A percentile compares a stretch with the other conserved stretches of the same genome.
phyloP scores from a whole-genome alignment of 2,113 vertebrate species.

The Lophius piscatorius region DNA sequence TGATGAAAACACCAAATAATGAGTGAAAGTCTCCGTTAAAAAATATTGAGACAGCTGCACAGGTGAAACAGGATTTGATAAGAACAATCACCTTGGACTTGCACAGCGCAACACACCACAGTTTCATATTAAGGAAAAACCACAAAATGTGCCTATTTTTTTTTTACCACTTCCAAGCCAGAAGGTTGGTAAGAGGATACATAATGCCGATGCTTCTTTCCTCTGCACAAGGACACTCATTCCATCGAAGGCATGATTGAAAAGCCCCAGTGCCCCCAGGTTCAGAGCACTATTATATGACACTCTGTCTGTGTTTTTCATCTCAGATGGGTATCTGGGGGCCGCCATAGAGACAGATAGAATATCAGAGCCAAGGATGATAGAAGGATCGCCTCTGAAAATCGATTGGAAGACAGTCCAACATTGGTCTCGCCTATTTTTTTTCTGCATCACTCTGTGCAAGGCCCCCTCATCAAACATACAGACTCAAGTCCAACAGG shows the following conservation, averaged over 20 bases:
- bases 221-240: constrained; percentile 62
- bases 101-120: constrained; percentile 36
- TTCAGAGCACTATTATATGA: constrained; percentile 72
- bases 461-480: constrained; percentile 52
- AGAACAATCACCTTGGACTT: constrained; percentile 22
- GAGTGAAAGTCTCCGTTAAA: constrained; percentile 24
- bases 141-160: constrained; percentile 39
- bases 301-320: constrained; percentile 68
- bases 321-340: constrained; percentile 69
- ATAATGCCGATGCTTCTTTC: constrained; percentile 56
- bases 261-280: constrained; percentile 64
- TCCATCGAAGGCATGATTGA: constrained; percentile 72
- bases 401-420: constrained; percentile 68
- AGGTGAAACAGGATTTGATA: constrained; percentile 50
- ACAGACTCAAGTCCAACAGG: constrained; percentile 22
- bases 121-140: constrained; percentile 54
- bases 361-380: constrained; percentile 74
- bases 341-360: constrained; percentile 69
- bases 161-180: constrained; percentile 52
- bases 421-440: constrained; percentile 59
- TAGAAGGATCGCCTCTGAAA: constrained; percentile 70
- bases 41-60: constrained; percentile 52
- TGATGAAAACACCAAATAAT: constrained; percentile 29
- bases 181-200: constrained; percentile 52
- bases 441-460: constrained; percentile 52